Evolutionary conservation across 2,113 vertebrate genomes (phyloP).

Genomic region (Heptranchias perlo): DNA sequence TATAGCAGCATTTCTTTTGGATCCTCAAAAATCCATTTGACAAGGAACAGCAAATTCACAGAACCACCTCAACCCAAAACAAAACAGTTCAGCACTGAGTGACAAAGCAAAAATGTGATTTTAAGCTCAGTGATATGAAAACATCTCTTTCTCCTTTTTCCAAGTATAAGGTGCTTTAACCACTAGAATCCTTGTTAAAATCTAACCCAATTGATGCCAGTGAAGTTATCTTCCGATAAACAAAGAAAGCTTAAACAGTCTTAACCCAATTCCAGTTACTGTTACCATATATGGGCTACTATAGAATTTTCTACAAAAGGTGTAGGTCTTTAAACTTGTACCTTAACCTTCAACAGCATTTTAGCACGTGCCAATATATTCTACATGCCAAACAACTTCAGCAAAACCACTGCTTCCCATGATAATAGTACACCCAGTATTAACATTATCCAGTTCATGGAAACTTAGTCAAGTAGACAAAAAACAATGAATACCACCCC

Average conservation of each 20-base stretch:
- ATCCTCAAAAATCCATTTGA: background rate
- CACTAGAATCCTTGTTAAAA: background rate
- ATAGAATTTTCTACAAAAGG: background rate
- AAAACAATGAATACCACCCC: background rate
- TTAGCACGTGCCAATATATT: background rate
- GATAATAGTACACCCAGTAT: background rate
- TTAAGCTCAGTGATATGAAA: background rate
- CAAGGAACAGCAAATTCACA: background rate
- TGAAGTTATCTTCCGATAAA: background rate
- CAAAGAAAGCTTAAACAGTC: background rate
- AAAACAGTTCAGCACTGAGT: background rate
- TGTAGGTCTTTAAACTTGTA: background rate
- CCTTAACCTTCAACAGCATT: background rate
- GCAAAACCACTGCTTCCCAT: background rate
- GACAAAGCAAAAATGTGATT: background rate
- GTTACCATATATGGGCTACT: background rate
- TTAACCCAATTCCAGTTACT: background rate
- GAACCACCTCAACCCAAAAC: background rate
- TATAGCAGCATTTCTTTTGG: background rate
- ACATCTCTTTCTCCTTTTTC: background rate
- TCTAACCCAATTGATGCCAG: background rate
- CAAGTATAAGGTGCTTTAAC: background rate
- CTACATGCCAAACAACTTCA: background rate
- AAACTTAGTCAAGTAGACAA: background rate
- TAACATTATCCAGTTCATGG: background rate